phyloP scores from a whole-genome alignment of 2,113 vertebrate genomes.

The Platichthys stellatus region DNA sequence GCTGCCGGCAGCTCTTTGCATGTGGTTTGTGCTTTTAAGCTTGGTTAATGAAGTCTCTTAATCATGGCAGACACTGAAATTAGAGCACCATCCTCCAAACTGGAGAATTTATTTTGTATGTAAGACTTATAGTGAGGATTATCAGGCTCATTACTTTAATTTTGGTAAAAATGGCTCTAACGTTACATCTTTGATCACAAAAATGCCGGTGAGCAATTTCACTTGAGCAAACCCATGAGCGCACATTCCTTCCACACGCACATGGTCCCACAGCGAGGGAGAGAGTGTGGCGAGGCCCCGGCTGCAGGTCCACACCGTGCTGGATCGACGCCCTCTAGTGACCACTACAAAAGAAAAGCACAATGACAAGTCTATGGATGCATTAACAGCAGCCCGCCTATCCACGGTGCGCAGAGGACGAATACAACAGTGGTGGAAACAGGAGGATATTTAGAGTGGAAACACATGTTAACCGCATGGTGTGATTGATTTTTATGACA shows the following conservation, averaged over 20 bases:
- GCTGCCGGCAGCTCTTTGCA: neutral
- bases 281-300: slow-evolving; percentile 37
- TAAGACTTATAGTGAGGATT: neutral
- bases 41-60: slow-evolving; percentile 11
- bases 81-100: neutral
- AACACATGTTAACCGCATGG: neutral
- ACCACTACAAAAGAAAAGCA: slow-evolving; percentile 60
- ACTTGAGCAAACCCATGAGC: slow-evolving; percentile 36
- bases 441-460: neutral
- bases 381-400: neutral
- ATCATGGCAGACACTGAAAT: neutral
- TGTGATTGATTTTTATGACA: neutral
- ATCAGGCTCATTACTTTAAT: slow-evolving; percentile 20
- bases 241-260: slow-evolving; percentile 66
- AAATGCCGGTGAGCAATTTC: slow-evolving; percentile 43
- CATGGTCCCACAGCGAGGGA: slow-evolving; percentile 36
- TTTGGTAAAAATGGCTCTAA: neutral
- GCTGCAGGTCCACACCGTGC: slow-evolving; percentile 56
- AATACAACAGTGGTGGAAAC: neutral
- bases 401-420: neutral
- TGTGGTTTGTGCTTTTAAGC: neutral
- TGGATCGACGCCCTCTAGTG: slow-evolving; percentile 82
- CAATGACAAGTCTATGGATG: slow-evolving; percentile 21
- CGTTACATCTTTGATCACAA: slow-evolving; percentile 29
- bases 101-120: neutral